Conservation (phyloP, 2,888 invertebrate species). For the Galeopsomyia nigrocyanea region DNA sequence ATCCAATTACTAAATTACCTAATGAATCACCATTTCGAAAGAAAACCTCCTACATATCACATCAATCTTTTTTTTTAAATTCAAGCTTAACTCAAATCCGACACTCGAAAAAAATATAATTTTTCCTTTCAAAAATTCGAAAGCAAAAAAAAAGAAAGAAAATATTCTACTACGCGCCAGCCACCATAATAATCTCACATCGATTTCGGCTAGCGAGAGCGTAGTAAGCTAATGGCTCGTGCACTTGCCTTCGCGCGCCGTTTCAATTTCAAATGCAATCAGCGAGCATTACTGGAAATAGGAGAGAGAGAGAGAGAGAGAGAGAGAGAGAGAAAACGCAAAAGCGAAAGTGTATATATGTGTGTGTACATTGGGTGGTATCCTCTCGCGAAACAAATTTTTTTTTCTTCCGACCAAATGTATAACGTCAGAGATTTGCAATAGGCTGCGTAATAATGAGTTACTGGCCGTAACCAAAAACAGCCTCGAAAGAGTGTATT, state of each 20-base stretch:
- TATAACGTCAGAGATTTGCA: conserved; percentile 4
- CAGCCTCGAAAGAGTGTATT: not conserved
- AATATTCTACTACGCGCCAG: not conserved
- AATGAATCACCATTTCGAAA: no score
- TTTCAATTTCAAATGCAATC: conserved; percentile 65
- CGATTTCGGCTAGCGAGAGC: conserved; percentile 27
- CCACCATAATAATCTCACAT: conserved; percentile 25
- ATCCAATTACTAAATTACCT: no score
- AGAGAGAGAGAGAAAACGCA: conserved; percentile 56
- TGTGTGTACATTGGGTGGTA: conserved; percentile 26
- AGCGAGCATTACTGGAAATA: conserved; percentile 63
- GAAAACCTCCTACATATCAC: no score
- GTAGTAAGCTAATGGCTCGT: conserved; percentile 1
- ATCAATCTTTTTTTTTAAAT: no score
- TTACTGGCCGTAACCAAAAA: not conserved
- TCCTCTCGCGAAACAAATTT: not conserved
- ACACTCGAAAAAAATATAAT: no score
- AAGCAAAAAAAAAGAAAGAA: not conserved
- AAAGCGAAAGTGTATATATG: conserved; percentile 62
- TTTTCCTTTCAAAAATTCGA: no score
- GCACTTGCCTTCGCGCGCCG: conserved; percentile 30
- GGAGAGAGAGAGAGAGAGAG: conserved; percentile 48
- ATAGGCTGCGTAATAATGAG: conserved; percentile 28
- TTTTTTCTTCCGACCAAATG: not conserved
- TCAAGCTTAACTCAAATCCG: no score